Base-by-base conservation (phyloP, 1,140 invertebrate genomes). In the Nephotettix cincticeps region DNA sequence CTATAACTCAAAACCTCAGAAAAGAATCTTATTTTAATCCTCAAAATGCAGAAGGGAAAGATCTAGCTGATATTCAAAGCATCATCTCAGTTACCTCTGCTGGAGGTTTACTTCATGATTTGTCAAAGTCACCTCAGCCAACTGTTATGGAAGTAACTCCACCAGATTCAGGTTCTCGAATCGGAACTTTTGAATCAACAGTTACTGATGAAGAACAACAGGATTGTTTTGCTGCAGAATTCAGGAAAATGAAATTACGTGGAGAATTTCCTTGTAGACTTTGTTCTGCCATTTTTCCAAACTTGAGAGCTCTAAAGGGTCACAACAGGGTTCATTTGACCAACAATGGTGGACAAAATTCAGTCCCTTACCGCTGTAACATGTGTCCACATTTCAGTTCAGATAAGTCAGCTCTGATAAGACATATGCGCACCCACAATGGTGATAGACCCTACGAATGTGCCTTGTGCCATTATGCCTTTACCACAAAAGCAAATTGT, bases 381-480 rank as follows among this genome's bases (percentile, higher is more conserved):
- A 92, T 98, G 87, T 98, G 96, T 75, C 88, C 93, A 0, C 96
- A 94, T 80, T 89, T 89, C 0, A 94, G 93, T 71, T 87, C 91
- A 32, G 96, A 98, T 75, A 97, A 98, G 79, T 92, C 92, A 11
- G 94, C 94, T 0, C 79, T 98, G 1, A 88, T 94, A 1, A 89
- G 94, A 29, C 92, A 98, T 79, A 90, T 98, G 87, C 85, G 95
- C 73, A 93, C 91, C 1, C 96, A 98, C 81, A 98, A 97, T 78
- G 96, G 96, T 0, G 95, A 98, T 76, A 85, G 95, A 2, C 96
- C 96, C 0, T 99, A 95, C 77, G 93, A 97, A 78, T 98, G 97
- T 78, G 88, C 90, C 0, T 86, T 97, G 1, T 99, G 97, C 80
- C 94, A 95, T 75, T 97, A 94, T 76, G 94, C 95, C 0, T 99